Conservation (phyloP, 1,140 invertebrate species). For the Drosophila arawakana region DNA sequence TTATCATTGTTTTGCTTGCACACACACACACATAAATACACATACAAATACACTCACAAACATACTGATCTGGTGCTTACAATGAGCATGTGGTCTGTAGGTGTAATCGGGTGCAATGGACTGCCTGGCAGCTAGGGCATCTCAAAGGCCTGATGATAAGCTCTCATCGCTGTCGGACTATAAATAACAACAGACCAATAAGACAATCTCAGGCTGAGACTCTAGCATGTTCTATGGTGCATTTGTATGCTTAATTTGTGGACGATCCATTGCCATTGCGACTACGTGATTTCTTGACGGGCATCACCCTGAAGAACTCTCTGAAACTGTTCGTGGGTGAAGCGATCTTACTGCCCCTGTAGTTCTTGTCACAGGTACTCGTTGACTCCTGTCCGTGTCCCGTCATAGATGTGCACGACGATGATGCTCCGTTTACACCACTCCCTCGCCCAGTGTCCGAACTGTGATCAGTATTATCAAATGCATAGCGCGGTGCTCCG, state of each 20-base stretch:
- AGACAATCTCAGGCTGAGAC: slow-evolving; percentile 12
- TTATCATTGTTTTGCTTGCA: slow-evolving; percentile 20
- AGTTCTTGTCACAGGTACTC: slow-evolving; percentile 61
- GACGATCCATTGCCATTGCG: slow-evolving; percentile 64
- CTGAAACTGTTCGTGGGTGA: slow-evolving; percentile 63
- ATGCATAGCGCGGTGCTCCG: slow-evolving; percentile 43
- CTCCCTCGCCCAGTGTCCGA: slow-evolving; percentile 9
- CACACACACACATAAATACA: slow-evolving; percentile 8
- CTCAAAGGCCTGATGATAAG: slow-evolving; percentile 56
- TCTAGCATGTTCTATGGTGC: not conserved
- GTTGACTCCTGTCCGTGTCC: slow-evolving; percentile 59
- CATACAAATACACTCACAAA: slow-evolving; percentile 15
- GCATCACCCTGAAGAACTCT: slow-evolving; percentile 67
- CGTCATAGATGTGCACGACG: slow-evolving; percentile 48
- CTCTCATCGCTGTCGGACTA: slow-evolving; percentile 26
- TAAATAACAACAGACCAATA: slow-evolving; percentile 56
- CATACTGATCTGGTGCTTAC: slow-evolving; percentile 31
- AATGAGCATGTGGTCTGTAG: slow-evolving; percentile 50
- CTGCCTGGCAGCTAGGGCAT: slow-evolving; percentile 34
- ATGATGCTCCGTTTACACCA: slow-evolving; percentile 5
- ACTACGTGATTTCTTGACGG: slow-evolving; percentile 40
- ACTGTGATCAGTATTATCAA: slow-evolving; percentile 3
- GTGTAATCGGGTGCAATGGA: slow-evolving; percentile 64
- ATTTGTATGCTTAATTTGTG: slow-evolving; percentile 53
- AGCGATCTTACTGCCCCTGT: slow-evolving; percentile 7